These are phyloP conservation scores for Pongo pygmaeus DNA, from an alignment of 2,113 vertebrate species.

Conservation along the genomic window DNA sequence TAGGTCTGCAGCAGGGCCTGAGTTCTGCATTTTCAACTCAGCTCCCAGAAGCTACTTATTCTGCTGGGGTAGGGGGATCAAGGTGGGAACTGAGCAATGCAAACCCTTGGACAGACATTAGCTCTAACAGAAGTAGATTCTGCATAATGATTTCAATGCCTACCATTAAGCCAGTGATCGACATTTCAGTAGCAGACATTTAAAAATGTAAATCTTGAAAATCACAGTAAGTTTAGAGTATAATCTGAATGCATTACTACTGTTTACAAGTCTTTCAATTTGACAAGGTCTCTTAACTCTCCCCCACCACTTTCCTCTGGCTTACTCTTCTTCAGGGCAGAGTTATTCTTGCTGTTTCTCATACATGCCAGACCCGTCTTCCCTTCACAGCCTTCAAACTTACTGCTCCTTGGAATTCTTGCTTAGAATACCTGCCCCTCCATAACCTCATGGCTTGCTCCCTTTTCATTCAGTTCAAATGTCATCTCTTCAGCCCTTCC, in stretches of 20 bases:
- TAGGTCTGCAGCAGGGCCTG: not conserved
- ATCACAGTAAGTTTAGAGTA: not conserved
- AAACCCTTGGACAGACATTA: not conserved
- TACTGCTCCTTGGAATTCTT: not conserved
- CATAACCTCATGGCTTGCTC: not conserved
- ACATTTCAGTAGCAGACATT: not conserved
- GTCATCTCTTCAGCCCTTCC: not conserved
- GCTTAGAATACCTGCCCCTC: not conserved
- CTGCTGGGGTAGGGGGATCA: rapidly evolving
- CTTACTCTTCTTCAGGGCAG: not conserved
- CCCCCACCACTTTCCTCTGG: not conserved
- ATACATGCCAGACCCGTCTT: not conserved
- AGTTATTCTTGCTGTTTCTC: not conserved
- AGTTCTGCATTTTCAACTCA: not conserved
- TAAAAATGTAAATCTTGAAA: constrained; percentile 10
- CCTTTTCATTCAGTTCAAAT: not conserved
- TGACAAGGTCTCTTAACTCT: not conserved
- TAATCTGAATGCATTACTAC: not conserved
- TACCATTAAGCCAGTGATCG: not conserved
- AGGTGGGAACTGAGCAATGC: too few relatives aligned
- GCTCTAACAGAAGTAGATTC: not conserved
- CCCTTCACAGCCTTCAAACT: not conserved
- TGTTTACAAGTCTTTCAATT: not conserved
- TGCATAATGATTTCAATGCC: not conserved
- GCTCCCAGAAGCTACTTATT: not conserved